Conservation (phyloP, 2,888 invertebrate genomes). For the Drosophila emarginata region DNA sequence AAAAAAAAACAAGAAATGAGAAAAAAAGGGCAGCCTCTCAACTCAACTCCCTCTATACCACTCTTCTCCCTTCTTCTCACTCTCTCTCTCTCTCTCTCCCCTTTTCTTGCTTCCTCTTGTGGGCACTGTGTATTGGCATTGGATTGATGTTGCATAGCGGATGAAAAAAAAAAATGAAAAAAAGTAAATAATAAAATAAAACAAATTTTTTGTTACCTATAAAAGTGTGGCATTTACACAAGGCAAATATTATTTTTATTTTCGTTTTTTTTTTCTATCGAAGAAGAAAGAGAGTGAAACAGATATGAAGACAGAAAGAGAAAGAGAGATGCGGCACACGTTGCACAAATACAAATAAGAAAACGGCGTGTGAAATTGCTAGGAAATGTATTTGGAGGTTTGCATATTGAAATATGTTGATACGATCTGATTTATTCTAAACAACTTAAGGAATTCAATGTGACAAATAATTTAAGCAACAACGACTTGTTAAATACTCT, state of each 20-base stretch:
- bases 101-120: no score
- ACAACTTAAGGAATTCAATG: not conserved
- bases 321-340: constrained; percentile 32
- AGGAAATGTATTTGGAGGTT: constrained; percentile 3
- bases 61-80: no score
- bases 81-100: no score
- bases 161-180: constrained; percentile 35
- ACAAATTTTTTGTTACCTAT: constrained; percentile 68
- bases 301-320: not conserved
- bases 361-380: constrained; percentile 34
- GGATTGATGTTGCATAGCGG: constrained; percentile 42
- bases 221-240: constrained; percentile 69
- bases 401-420: constrained; percentile 10
- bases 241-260: constrained; percentile 54
- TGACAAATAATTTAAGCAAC: no score
- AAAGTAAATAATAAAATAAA: constrained; percentile 61
- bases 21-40: constrained; percentile 65
- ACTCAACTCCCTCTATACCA: constrained; percentile 37
- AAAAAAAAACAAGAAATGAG: not conserved
- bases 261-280: not conserved
- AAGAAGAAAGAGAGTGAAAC: not conserved
- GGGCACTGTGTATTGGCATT: constrained; percentile 30
- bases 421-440: constrained; percentile 5
- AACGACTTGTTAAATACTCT: no score
- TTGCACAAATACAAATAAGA: constrained; percentile 55